phyloP scores from a whole-genome alignment of 2,888 invertebrate species.

The Latheticus oryzae region DNA sequence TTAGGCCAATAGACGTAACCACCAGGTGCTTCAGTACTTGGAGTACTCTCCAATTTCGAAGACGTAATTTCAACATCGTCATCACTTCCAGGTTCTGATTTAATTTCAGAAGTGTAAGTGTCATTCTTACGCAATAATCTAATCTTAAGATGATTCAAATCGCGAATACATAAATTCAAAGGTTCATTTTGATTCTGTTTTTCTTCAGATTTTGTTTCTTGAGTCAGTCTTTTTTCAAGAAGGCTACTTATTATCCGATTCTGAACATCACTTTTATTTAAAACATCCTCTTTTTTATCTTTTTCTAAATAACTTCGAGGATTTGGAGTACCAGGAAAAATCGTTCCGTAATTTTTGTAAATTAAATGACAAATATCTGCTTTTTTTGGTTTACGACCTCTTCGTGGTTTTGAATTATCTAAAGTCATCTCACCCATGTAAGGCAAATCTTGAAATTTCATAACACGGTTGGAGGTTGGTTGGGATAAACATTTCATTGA shows the following conservation, averaged over 20 bases:
- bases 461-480: conserved; percentile 64
- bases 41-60: conserved; percentile 59
- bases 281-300: conserved; percentile 48
- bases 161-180: conserved; percentile 84
- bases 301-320: conserved; percentile 68
- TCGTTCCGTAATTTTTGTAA: conserved; percentile 91
- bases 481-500: conserved; percentile 30
- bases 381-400: conserved; percentile 91
- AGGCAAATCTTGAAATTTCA: conserved; percentile 85
- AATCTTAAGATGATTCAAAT: conserved; percentile 77
- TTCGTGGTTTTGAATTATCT: conserved; percentile 86
- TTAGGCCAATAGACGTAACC: conserved; percentile 79
- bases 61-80: conserved; percentile 67
- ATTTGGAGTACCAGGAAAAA: conserved; percentile 80
- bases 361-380: conserved; percentile 92
- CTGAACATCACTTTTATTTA: conserved; percentile 74
- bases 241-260: conserved; percentile 78
- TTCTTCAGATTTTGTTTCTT: conserved; percentile 69
- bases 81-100: conserved; percentile 71
- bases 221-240: conserved; percentile 76
- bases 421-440: conserved; percentile 94
- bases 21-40: conserved; percentile 63
- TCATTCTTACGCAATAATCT: conserved; percentile 71
- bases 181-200: conserved; percentile 74
- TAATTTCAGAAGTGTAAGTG: conserved; percentile 72